Conservation (phyloP, 2,888 invertebrate genomes). For the Unio pictorum region DNA sequence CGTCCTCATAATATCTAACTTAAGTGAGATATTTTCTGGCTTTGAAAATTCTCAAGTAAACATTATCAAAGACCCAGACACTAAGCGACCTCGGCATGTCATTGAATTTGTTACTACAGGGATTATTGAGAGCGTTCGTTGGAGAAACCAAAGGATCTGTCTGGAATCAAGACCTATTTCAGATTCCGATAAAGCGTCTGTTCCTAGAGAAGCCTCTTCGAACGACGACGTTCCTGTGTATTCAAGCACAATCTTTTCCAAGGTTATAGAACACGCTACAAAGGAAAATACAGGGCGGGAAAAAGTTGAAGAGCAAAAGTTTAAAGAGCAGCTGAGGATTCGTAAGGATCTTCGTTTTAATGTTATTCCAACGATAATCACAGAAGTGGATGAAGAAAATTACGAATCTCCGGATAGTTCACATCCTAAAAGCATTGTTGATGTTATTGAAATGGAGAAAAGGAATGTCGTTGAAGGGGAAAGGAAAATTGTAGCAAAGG, state of each 20-base stretch:
- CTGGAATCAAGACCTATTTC: slow-evolving; percentile 40
- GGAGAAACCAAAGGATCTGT: slow-evolving; percentile 43
- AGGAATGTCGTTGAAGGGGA: background rate
- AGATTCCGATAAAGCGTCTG: slow-evolving; percentile 2
- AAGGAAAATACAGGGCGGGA: slow-evolving; percentile 24
- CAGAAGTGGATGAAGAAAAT: slow-evolving; percentile 25
- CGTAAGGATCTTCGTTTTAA: slow-evolving; percentile 47
- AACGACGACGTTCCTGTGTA: slow-evolving; percentile 33
- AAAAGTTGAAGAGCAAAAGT: slow-evolving; percentile 14
- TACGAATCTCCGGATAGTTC: slow-evolving; percentile 20
- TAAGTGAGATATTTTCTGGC: slow-evolving; percentile 47
- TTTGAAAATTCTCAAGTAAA: slow-evolving; percentile 39
- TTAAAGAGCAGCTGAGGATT: slow-evolving; percentile 11
- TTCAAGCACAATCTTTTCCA: slow-evolving; percentile 40
- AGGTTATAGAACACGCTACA: slow-evolving; percentile 46
- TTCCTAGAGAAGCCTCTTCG: slow-evolving; percentile 1
- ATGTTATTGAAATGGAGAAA: slow-evolving; percentile 2
- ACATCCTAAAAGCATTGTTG: background rate
- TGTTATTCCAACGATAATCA: slow-evolving; percentile 37
- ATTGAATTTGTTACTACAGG: slow-evolving; percentile 32
- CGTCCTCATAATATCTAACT: slow-evolving; percentile 48
- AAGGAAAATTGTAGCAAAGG: no score
- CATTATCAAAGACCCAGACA: slow-evolving; percentile 35
- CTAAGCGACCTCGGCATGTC: slow-evolving; percentile 21
- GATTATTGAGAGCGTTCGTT: slow-evolving; percentile 35